Evolutionary conservation across 2,113 vertebrate genomes (phyloP).

Genomic region (Phyllostomus hastatus): DNA sequence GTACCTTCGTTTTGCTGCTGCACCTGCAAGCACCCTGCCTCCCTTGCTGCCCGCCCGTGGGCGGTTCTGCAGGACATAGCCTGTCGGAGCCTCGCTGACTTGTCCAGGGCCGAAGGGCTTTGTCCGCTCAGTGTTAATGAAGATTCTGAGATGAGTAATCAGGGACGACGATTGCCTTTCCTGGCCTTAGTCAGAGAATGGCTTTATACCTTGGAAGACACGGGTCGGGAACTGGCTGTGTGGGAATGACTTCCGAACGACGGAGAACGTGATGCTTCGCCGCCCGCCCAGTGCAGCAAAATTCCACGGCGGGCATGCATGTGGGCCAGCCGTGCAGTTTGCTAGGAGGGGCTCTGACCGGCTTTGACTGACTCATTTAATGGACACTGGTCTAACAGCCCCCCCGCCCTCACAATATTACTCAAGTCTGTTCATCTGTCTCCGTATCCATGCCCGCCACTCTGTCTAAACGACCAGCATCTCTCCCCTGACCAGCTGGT

Average conservation of each 20-base stretch:
- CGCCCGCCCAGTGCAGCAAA: fast-evolving
- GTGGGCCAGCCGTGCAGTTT: not conserved
- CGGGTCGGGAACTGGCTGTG: not conserved
- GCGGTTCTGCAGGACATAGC: not conserved
- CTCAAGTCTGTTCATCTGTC: not conserved
- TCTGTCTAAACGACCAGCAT: not conserved
- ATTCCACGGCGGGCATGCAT: fast-evolving
- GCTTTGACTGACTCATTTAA: not conserved
- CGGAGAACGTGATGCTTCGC: too few relatives aligned
- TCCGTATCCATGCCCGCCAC: not conserved
- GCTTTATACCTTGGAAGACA: not conserved
- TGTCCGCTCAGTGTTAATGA: not conserved
- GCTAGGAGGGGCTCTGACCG: not conserved
- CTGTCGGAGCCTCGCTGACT: not conserved
- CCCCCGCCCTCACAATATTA: not conserved
- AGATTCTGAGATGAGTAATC: not conserved
- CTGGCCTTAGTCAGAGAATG: not conserved
- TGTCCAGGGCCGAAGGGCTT: not conserved
- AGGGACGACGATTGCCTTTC: not conserved
- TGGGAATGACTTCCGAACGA: not conserved
- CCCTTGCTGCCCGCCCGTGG: not conserved
- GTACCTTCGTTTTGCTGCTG: not conserved
- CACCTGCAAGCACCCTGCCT: not conserved
- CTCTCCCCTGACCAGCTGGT: not conserved
- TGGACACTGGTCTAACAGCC: not conserved